phyloP scores from a whole-genome alignment of 2,113 vertebrate genomes.

The Engystomops pustulosus region DNA sequence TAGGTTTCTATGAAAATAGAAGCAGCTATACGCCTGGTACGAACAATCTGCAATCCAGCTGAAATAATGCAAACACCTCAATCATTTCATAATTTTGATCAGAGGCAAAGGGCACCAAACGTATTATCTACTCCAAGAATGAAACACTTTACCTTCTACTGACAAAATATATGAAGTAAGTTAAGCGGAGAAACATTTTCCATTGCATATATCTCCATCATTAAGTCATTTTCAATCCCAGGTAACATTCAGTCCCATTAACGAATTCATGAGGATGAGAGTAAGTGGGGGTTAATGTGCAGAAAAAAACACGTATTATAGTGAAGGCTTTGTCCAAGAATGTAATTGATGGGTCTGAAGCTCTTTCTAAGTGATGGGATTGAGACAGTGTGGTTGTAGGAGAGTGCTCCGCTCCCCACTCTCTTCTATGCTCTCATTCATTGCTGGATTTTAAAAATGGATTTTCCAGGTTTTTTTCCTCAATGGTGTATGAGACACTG shows the following conservation, averaged over 20 bases:
- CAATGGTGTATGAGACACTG: neutral
- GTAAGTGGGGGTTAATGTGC: slow-evolving; percentile 33
- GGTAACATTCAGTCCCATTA: slow-evolving; percentile 31
- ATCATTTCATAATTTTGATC: neutral
- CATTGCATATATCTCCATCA: slow-evolving; percentile 2
- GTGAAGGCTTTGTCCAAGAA: slow-evolving; percentile 19
- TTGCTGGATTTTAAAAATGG: neutral
- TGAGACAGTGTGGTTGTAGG: slow-evolving; percentile 15
- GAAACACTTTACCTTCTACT: slow-evolving; percentile 6
- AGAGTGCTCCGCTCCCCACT: neutral
- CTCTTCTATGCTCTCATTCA: neutral
- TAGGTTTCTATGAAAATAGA: too few relatives aligned
- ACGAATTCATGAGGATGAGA: slow-evolving; percentile 30
- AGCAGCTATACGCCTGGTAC: neutral
- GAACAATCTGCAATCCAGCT: neutral
- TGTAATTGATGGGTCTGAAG: slow-evolving; percentile 39
- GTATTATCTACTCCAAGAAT: slow-evolving; percentile 9
- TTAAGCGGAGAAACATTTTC: slow-evolving; percentile 3
- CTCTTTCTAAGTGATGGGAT: slow-evolving; percentile 21
- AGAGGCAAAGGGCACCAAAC: neutral
- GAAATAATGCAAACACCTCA: neutral
- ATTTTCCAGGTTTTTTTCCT: slow-evolving; percentile 16
- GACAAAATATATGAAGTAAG: slow-evolving; percentile 7
- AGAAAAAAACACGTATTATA: slow-evolving; percentile 34
- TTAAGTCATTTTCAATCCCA: slow-evolving; percentile 31